phyloP scores from a whole-genome alignment of 2,888 invertebrate genomes.

The Drosophila meridionalis region DNA sequence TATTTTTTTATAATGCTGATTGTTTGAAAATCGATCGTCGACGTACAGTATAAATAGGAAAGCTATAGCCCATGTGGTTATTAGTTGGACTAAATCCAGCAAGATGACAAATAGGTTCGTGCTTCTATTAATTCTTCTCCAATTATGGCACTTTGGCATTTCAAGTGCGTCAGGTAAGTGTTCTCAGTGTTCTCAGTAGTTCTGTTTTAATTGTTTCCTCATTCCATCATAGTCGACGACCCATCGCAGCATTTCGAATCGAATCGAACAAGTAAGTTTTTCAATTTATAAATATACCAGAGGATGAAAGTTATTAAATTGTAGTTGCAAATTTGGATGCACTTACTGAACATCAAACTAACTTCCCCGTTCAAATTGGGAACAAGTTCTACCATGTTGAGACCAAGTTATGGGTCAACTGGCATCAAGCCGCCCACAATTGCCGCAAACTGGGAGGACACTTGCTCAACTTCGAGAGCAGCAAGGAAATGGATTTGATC shows the following conservation, averaged over 20 bases:
- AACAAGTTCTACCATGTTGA: conserved; percentile 35
- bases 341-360: background rate
- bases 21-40: background rate
- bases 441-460: conserved; percentile 46
- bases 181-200: background rate
- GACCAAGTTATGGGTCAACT: background rate
- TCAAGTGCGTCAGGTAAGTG: conserved; percentile 21
- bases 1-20: conserved; percentile 3
- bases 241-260: background rate
- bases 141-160: conserved; percentile 22
- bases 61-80: background rate
- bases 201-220: background rate
- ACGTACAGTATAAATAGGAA: conserved; percentile 24
- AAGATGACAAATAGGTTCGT: conserved; percentile 20
- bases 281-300: too few species aligned
- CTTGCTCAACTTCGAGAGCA: conserved; percentile 35
- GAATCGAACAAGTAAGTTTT: conserved; percentile 8
- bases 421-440: conserved; percentile 28
- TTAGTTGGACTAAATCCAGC: conserved; percentile 5
- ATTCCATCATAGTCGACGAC: background rate
- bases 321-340: background rate
- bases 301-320: background rate
- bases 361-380: conserved; percentile 39
- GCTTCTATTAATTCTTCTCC: conserved; percentile 25
- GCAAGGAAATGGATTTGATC: conserved; percentile 29